A percentile compares a stretch with the other conserved stretches of the same genome.
phyloP scores from a whole-genome alignment of 2,888 invertebrate species.

The Platerodrilus igneus region DNA sequence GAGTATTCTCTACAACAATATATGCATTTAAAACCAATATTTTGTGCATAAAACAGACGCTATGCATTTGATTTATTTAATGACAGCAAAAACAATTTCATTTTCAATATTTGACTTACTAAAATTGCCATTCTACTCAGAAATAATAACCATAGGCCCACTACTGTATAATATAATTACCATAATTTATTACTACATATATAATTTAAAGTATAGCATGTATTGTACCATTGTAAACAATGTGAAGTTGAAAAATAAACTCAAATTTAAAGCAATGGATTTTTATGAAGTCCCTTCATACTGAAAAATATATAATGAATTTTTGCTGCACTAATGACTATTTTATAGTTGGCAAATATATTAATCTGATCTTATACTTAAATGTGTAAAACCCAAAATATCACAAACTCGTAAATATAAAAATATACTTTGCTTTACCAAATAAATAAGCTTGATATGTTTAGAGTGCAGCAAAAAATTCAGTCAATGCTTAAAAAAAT shows the following conservation, averaged over 20 bases:
- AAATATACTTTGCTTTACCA: constrained; percentile 22
- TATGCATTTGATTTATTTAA: background rate
- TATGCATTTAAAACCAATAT: background rate
- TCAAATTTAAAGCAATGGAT: too few species aligned
- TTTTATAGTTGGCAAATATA: constrained; percentile 8
- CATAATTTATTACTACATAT: constrained; percentile 43
- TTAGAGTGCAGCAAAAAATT: constrained; percentile 30
- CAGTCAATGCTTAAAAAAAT: constrained; percentile 19
- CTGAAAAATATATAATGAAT: background rate
- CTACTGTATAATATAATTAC: constrained; percentile 38
- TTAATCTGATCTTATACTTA: constrained; percentile 8
- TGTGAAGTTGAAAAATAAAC: too few species aligned
- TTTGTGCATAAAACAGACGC: background rate
- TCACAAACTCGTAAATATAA: constrained; percentile 23
- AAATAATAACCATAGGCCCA: constrained; percentile 45
- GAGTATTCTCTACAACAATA: constrained; percentile 1
- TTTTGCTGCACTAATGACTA: constrained; percentile 1
- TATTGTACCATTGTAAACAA: constrained; percentile 21
- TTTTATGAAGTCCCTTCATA: too few species aligned
- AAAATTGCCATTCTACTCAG: constrained; percentile 33
- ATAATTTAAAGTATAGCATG: constrained; percentile 37
- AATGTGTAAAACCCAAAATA: too few species aligned
- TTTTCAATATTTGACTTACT: constrained; percentile 26
- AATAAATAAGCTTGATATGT: constrained; percentile 28
- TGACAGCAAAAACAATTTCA: constrained; percentile 6